Evolutionary conservation across 2,113 vertebrate species (phyloP), one percentile per base, ranked within the genome.

Genomic region (Scomber japonicus): DNA sequence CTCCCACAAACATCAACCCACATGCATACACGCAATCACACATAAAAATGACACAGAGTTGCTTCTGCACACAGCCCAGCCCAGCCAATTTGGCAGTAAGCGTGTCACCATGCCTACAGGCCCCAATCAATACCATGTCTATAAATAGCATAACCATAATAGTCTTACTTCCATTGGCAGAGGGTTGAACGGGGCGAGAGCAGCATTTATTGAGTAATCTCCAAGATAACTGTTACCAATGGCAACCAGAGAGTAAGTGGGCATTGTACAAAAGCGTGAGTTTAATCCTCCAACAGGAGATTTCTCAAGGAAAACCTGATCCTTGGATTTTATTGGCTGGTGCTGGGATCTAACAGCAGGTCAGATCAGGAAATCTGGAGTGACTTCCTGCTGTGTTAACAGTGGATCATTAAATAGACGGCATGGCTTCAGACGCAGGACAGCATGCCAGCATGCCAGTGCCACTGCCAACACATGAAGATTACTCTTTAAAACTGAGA

Each of bases 61-160:
- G 65, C 30, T 63, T 71, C 51, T 71, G 80, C 61, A 56, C 63
- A 70, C 66, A 91, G 48, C 82, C 66, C 65, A 76, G 62, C 57
- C 69, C 75, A 73, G 66, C 60, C 75, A 69, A 89, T 89, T 86
- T 83, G 70, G 57, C 81, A 85, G 78, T 17, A 63, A 83, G 72
- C 5, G 21, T 72, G 92, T 93, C 86, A 73, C 87, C 81, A 87
- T 88, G 91, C 89, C 92, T 78, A 89, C 84, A 60, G 90, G 90
- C 72, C 71, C 35, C 81, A 79, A 94, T 95, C 94, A 85, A 94
- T 94, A 83, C 17, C 7, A 17, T 10, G 16, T 64, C 92, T 93
- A 94, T 90, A 94, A 91, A 94, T 93, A 93, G 81, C 81, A 55
- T 1, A 11, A 40, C 66, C 76, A 78, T 81, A 90, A 92, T 88